Evolutionary conservation across 2,113 vertebrate species (phyloP), one percentile per base, ranked within the genome.

Genomic region (Oncorhynchus gorbuscha): DNA sequence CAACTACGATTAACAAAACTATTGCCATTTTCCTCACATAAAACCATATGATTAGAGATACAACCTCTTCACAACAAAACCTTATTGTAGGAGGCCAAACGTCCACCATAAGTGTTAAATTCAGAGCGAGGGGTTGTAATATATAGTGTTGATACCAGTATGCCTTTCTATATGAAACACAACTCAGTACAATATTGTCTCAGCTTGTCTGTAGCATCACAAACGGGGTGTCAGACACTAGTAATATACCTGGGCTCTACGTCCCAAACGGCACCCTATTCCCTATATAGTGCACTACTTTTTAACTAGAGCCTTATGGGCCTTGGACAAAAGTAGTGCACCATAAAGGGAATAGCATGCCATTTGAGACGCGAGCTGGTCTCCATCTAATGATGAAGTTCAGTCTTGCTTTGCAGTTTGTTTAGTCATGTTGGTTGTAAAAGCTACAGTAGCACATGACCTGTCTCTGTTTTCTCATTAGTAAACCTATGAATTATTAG

Each of bases 101-200:
- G 8, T 69, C 32, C 30, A 69, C 67, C 18, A 18, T 45, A 69
- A 35, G 5, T 0, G 28, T 77, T 74, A 28, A 16, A 49, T 49
- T 72, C 48, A 71, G 65, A 76, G 22, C 26, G 49, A 18, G 4
- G 51, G 16, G 51, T 74, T 75, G 58, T 77, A 14, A 81, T 6
- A 48, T 71, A 13, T 69, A 39, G 77, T 67, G 68, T 45, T 77
- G 32, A 74, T 81, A 83, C 81, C 81, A 71, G 81, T 75, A 69
- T 79, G 83, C 85, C 84, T 89, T 82, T 84, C 76, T 79, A 35
- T 74, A 48, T 61, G 51, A 76, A 75, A 48, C 81, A n/a, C 73
- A 0, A 76, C 69, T 79, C n/a, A 28, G 71, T 74, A 78, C 3
- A 65, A 39, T 78, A 74, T 84, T 20, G n/a, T 76, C 75, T 48